Conservation (phyloP, 2,113 vertebrate species). For the Hippolais icterina region DNA sequence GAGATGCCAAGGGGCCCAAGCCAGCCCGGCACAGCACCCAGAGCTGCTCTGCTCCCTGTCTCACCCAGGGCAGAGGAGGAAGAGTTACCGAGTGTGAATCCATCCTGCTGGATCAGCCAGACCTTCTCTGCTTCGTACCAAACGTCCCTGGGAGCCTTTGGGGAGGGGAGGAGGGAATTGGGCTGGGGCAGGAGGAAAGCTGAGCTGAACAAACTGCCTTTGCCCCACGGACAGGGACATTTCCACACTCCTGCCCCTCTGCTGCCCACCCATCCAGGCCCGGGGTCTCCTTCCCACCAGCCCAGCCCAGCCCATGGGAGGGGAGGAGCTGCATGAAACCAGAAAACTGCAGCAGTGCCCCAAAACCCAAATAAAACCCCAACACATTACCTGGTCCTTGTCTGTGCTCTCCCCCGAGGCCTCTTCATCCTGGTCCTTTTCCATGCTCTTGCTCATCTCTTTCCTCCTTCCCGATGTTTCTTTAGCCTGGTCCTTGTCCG, state of each 20-base stretch:
- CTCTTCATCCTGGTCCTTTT: constrained; percentile 33
- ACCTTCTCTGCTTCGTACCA: constrained; percentile 92
- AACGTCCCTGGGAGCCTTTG: constrained; percentile 68
- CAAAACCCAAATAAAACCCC: fast-evolving
- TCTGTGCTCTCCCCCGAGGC: fast-evolving
- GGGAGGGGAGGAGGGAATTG: background rate
- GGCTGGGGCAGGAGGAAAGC: fast-evolving
- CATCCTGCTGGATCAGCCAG: constrained; percentile 87
- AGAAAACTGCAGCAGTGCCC: background rate
- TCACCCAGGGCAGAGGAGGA: fast-evolving
- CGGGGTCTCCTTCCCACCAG: fast-evolving
- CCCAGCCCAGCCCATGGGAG: fast-evolving
- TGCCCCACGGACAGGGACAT: fast-evolving
- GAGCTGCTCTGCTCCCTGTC: fast-evolving
- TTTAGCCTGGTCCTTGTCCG: background rate
- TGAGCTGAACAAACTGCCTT: background rate
- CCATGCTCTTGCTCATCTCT: background rate
- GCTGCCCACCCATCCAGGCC: fast-evolving
- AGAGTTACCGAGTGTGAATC: constrained; percentile 82
- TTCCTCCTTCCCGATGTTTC: background rate
- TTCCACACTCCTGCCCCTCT: background rate
- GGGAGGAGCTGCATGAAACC: background rate
- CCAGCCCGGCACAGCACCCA: fast-evolving
- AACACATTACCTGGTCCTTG: constrained; percentile 50
- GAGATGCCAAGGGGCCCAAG: background rate